phyloP scores from a whole-genome alignment of 2,888 invertebrate genomes.

The Andrena trimmerana region DNA sequence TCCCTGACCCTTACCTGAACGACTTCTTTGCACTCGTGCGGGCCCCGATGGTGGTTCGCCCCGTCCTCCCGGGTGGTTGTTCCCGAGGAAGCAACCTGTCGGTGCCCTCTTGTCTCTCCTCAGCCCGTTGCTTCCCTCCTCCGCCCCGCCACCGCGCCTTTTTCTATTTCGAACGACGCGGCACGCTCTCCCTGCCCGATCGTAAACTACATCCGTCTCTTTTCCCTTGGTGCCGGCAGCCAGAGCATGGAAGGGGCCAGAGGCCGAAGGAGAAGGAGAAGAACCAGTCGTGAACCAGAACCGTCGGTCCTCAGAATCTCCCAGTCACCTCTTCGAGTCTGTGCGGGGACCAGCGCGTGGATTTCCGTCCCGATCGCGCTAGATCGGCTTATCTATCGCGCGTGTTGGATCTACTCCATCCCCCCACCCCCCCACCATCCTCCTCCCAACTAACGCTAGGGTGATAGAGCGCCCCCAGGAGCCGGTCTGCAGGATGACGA shows the following conservation, averaged over 20 bases:
- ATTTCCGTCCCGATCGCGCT: conserved; percentile 52
- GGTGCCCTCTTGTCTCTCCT: conserved; percentile 31
- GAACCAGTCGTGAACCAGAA: conserved; percentile 76
- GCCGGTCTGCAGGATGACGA: conserved; percentile 43
- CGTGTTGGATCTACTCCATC: conserved; percentile 31
- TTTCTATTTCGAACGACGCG: conserved; percentile 43
- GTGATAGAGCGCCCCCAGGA: conserved; percentile 16
- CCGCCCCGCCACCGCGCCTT: conserved; percentile 10
- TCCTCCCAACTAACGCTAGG: conserved; percentile 10
- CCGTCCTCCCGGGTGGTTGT: conserved; percentile 42
- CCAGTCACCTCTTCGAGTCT: conserved; percentile 76
- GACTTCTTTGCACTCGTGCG: conserved; percentile 59
- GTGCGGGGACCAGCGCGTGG: conserved; percentile 66
- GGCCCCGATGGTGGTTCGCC: conserved; percentile 36
- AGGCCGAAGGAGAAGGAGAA: conserved; percentile 74
- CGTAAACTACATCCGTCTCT: conserved; percentile 58
- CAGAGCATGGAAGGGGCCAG: conserved; percentile 69
- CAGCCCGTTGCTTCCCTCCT: conserved; percentile 42
- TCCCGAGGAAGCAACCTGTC: conserved; percentile 65
- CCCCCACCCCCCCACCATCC: neutral
- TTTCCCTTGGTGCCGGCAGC: conserved; percentile 52
- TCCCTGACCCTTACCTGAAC: conserved; percentile 70
- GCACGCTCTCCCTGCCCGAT: conserved; percentile 13
- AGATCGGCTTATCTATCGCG: conserved; percentile 19
- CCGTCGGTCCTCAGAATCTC: conserved; percentile 77